Base-by-base conservation (phyloP, 2,113 vertebrate genomes). In the Ellobius talpinus region DNA sequence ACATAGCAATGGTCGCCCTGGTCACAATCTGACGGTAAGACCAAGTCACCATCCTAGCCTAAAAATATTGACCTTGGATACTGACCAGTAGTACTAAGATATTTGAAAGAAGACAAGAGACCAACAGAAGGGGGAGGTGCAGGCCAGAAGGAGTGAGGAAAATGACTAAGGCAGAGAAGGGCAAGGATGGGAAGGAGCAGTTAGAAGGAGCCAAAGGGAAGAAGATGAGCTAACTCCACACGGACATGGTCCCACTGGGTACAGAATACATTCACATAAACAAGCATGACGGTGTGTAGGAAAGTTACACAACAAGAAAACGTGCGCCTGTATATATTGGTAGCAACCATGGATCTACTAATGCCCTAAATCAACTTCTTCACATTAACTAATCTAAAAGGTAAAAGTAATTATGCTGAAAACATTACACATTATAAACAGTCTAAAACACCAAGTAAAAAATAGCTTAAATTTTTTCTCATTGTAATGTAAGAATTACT, bases 41-140 rank as follows among this genome's bases (percentile, higher is more conserved):
- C 72, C 45, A 31, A 84, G 16, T 74, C 12, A 26, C 29, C 16
- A 89, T 6, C 36, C 33, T 10, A 42, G 21, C 91, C 24, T 50
- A 94, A 93, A 47, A 93, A 47, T 87, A 79, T 76, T 52, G 76
- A 61, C 31, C 55, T 90, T 91, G 7, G 93, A 74, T 86, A 81
- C 16, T 70, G 70, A 24, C 52, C 50, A 19, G 42, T 5, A 92
- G 24, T 36, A n/a, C n/a, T n/a, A 82, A 86, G 92, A 70, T 65
- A 63, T 91, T 23, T 74, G 31, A 94, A 50, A 36, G 24, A 91
- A 89, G 39, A 47, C 19, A 88, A 90, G 14, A 81, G 45, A 88
- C 45, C 86, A 94, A 39, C 55, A 26, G 50, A 33, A 93, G 39
- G 24, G 86, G 39, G 45, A 31, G 55, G 7, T 21, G 4, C 31